Evolutionary conservation across 2,113 vertebrate genomes (phyloP), one percentile per base, ranked within the genome.

Genomic region (Megaceryle torquata): DNA sequence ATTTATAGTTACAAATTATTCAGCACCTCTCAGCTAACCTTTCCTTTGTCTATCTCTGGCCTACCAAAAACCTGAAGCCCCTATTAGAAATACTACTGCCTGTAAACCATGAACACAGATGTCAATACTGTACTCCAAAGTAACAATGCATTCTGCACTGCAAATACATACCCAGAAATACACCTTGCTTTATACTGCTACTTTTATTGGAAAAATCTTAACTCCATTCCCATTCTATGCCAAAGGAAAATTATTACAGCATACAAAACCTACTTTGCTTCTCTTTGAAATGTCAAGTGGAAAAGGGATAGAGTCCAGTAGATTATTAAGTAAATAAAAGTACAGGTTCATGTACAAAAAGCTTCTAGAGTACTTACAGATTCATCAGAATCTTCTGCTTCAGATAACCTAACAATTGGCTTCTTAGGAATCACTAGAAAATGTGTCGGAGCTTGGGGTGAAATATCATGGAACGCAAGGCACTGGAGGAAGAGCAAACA

Each of bases 341-440:
- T 35, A 75, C 5, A 50, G 35, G 41, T 70, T 59, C 7, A 21
- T 25, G 17, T 64, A 80, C 12, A 64, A 60, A 82, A 82, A 74
- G 39, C n/a, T 82, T 88, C n/a, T 53, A 35, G 31, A 79, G 33
- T 95, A 98, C 99, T 99, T 98, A 99, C 99, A 80, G 97, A 98
- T 93, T 98, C 98, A 97, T 99, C 99, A 21, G 94, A 79, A 5
- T 99, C 99, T 89, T 99, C 98, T 13, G 97, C 99, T 95, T 98
- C 97, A 39, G 99, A 99, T 81, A 99, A 97, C 41, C 98, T 98
- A 65, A 98, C 59, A 83, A 99, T 99, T 44, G 98, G 98, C 93
- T 99, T 99, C 97, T 98, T 99, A 13, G 99, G 99, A 80, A 99
- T 98, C 29, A 99, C 99, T 43, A 99, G 97, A 96, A 99, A 99